phyloP scores from a whole-genome alignment of 1,140 invertebrate genomes.

The Steinernema khuongi region DNA sequence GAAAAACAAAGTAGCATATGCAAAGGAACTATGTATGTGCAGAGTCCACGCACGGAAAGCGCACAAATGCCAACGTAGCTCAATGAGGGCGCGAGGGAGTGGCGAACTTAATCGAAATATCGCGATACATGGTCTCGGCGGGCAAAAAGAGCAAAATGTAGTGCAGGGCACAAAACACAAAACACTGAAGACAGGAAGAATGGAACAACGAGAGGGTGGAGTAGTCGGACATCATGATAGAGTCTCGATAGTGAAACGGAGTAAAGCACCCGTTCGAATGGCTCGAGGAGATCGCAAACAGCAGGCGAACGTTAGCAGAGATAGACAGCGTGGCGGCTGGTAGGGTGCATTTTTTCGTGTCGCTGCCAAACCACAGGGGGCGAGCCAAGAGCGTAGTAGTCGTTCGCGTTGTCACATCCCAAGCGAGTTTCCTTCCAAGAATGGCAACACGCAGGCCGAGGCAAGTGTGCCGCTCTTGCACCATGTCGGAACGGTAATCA shows the following conservation, averaged over 20 bases:
- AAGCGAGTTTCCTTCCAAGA: not conserved
- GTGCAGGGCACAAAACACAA: not conserved
- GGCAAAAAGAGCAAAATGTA: no score
- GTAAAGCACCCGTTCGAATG: not conserved
- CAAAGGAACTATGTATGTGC: no score
- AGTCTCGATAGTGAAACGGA: not conserved
- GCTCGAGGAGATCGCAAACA: slow-evolving; percentile 3
- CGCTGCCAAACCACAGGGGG: slow-evolving; percentile 13
- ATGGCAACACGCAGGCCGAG: not conserved
- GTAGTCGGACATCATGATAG: not conserved
- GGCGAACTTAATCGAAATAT: no score
- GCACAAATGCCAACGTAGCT: no score
- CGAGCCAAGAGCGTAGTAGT: slow-evolving; percentile 8
- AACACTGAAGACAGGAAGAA: not conserved
- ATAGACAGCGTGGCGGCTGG: slow-evolving; percentile 14
- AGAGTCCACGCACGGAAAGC: no score
- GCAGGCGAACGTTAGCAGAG: not conserved
- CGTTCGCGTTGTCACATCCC: slow-evolving; percentile 12
- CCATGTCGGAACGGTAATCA: no score
- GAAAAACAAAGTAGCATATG: not conserved
- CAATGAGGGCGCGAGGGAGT: no score
- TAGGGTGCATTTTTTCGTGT: slow-evolving; percentile 12
- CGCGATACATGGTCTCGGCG: no score
- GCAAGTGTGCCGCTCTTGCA: not conserved
- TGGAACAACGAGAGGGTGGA: not conserved